These are phyloP conservation scores for Alouatta palliata DNA, from an alignment of 2,113 vertebrate genomes.

Conservation along the genomic window DNA sequence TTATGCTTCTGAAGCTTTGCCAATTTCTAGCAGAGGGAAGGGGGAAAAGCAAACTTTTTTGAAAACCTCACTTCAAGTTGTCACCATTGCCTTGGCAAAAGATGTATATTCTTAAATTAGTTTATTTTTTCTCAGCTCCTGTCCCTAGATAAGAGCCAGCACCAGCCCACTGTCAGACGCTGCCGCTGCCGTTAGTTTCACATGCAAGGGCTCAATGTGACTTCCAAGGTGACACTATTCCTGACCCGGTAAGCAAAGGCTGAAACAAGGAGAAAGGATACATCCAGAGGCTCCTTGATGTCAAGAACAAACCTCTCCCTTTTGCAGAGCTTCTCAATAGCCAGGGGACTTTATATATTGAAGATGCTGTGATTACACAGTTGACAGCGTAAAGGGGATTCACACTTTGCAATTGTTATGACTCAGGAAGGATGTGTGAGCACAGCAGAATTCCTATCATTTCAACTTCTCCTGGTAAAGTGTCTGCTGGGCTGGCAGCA, in stretches of 20 bases:
- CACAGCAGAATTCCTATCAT: background rate
- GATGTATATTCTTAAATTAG: background rate
- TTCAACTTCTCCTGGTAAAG: background rate
- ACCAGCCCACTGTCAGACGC: rapidly evolving
- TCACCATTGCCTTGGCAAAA: background rate
- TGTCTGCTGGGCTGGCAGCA: background rate
- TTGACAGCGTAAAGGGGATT: background rate
- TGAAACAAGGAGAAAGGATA: background rate
- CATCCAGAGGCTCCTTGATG: background rate
- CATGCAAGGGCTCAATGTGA: background rate
- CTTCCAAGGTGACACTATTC: background rate
- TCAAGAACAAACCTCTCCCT: background rate
- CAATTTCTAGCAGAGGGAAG: constrained; percentile 78
- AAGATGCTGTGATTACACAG: background rate
- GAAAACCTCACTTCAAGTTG: background rate
- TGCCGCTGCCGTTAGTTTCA: rapidly evolving
- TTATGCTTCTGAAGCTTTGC: constrained; percentile 86
- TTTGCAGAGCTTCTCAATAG: background rate
- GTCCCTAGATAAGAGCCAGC: background rate
- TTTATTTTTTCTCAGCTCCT: background rate
- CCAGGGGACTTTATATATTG: background rate
- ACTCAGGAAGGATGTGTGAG: too few species aligned
- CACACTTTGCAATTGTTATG: background rate
- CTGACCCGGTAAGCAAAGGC: too few species aligned
- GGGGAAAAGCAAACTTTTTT: background rate